Evolutionary conservation across 2,113 vertebrate species (phyloP).

Genomic region (Myocastor coypus): DNA sequence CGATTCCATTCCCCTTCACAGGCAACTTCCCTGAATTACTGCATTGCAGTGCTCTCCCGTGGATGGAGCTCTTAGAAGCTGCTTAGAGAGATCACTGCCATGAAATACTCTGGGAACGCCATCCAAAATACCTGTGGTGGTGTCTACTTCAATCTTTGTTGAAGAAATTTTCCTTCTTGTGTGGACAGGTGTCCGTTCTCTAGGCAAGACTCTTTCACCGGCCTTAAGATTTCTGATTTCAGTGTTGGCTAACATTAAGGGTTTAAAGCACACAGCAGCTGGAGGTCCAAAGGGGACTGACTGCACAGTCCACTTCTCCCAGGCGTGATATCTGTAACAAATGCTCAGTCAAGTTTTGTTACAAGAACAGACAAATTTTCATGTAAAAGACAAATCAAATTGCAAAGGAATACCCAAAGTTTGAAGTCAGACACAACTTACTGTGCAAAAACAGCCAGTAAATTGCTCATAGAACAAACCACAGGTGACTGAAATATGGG

Average conservation of each 20-base stretch:
- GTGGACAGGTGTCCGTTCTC: background rate
- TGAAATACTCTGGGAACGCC: background rate
- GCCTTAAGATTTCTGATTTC: background rate
- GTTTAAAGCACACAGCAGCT: conserved; percentile 7
- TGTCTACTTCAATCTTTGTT: background rate
- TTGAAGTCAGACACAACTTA: conserved; percentile 48
- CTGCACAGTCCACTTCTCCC: background rate
- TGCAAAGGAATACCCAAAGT: conserved; percentile 64
- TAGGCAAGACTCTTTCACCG: background rate
- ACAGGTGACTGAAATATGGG: conserved; percentile 65
- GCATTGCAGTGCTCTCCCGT: background rate
- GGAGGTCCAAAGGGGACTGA: background rate
- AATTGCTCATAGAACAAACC: conserved; percentile 66
- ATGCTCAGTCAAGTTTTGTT: conserved; percentile 53
- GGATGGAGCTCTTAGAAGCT: background rate
- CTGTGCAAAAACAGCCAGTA: conserved; percentile 52
- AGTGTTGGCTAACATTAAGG: background rate
- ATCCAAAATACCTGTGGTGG: background rate
- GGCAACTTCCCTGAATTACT: background rate
- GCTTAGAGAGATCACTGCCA: background rate
- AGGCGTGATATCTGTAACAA: background rate
- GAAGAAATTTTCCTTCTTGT: background rate
- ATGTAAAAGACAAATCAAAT: conserved; percentile 60
- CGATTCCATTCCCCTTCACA: background rate
- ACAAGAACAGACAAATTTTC: conserved; percentile 18